A percentile compares a stretch with the other conserved stretches of the same genome.
phyloP scores from a whole-genome alignment of 2,113 vertebrate genomes.

The Astatotilapia flaviijosephi region DNA sequence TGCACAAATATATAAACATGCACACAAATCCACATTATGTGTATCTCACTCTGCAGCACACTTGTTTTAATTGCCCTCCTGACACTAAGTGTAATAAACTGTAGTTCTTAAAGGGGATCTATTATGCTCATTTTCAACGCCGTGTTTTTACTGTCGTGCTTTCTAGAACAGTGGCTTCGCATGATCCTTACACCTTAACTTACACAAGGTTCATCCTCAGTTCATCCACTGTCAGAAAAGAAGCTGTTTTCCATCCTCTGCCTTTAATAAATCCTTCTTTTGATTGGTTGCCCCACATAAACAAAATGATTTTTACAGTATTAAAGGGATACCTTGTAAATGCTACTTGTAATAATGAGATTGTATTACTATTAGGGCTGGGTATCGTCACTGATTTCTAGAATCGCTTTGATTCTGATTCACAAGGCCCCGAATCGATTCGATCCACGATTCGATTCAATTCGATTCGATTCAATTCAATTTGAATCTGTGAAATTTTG shows the following conservation, averaged over 20 bases:
- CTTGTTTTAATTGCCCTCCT: conserved; percentile 46
- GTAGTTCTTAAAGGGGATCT: background rate
- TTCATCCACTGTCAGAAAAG: background rate
- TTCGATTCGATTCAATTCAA: too few species aligned
- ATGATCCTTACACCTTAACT: background rate
- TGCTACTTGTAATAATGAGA: background rate
- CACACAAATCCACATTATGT: background rate
- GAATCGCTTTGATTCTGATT: too few species aligned
- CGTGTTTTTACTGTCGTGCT: background rate
- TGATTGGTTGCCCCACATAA: background rate
- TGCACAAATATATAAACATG: background rate
- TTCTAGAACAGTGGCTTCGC: background rate
- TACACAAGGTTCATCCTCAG: background rate
- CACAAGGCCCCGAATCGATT: too few species aligned
- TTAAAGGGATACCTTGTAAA: background rate
- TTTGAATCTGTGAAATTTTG: too few species aligned
- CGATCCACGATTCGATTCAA: too few species aligned
- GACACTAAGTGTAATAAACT: conserved; percentile 43
- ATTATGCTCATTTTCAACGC: background rate
- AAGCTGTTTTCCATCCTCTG: background rate
- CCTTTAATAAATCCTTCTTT: background rate
- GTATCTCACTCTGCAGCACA: conserved; percentile 11
- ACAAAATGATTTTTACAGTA: background rate
- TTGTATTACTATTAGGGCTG: background rate
- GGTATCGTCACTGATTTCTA: too few species aligned